Evolutionary conservation across 2,797 vertebrate genomes (phyloP), one percentile per base, ranked within the genome.

Genomic region (Acrossocheilus wenchowensis): DNA sequence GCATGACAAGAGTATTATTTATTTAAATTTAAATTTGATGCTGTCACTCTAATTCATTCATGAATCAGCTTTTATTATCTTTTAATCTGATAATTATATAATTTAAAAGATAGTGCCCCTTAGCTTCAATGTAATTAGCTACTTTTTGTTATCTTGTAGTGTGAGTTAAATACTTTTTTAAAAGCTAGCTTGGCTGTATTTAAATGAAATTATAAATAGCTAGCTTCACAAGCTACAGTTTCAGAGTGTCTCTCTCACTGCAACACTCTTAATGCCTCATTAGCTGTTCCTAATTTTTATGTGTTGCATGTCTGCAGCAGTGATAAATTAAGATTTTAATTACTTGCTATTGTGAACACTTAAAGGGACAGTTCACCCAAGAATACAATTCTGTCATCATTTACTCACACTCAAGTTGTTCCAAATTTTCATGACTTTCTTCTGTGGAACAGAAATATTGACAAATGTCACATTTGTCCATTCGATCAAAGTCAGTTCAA

Each of bases 281-380:
- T 82, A 82, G 39, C 43, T 71, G 34, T 80, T 66, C 78, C 60
- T 80, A 66, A 80, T 64, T 80, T 80, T 21, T 80, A 66, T 64
- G 57, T 80, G 78, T 71, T 52, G 80, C 80, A 54, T 82, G 66
- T 71, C 66, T 82, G 66, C 80, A 52, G 80, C 80, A 82, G 64
- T 52, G 64, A 82, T 82, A 54, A 69, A 82, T 41, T 82, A 52
- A 82, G 80, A 71, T 36, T 82, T 71, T 71, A 71, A 82, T 82
- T 54, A 52, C 45, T 82, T 52, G 9, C 30, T 71, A 39, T 54
- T 82, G 52, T 19, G 45, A 82, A 71, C 34, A 68, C 45, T 73
- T 57, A 79, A 72, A 85, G 11, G 7, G 36, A 57, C 23, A 43
- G 64, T 34, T 68, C 19, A 48, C 36, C 45, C 48, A 19, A 30